These are phyloP conservation scores for Epinotia ramella DNA, from an alignment of 2,888 invertebrate species.

Conservation along the genomic window DNA sequence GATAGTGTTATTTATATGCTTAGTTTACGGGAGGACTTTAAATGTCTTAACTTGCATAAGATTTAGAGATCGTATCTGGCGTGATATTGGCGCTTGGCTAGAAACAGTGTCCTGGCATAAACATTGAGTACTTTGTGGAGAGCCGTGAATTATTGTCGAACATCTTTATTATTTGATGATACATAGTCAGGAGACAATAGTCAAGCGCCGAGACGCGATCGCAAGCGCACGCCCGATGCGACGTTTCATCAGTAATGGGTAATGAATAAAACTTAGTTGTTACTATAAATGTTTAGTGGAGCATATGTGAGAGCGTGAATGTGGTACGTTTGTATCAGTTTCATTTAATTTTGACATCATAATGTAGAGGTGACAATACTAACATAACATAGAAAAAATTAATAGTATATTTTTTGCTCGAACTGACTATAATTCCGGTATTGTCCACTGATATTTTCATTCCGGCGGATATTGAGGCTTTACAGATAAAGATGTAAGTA, in stretches of 20 bases:
- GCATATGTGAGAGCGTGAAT: constrained; percentile 80
- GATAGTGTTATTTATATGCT: constrained; percentile 84
- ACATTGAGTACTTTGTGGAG: constrained; percentile 15
- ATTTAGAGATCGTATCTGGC: constrained; percentile 73
- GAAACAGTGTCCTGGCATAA: constrained; percentile 48
- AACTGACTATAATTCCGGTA: constrained; percentile 53
- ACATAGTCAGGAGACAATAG: constrained; percentile 56
- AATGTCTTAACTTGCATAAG: constrained; percentile 78
- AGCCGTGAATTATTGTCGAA: background rate
- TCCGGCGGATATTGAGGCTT: constrained; percentile 65
- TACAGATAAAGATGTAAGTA: constrained; percentile 53
- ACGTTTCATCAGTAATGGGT: constrained; percentile 79
- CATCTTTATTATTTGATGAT: background rate
- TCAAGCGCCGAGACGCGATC: constrained; percentile 68
- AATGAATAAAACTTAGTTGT: constrained; percentile 81
- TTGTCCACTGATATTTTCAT: constrained; percentile 65
- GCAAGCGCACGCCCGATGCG: constrained; percentile 66
- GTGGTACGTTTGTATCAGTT: constrained; percentile 75
- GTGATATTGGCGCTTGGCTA: constrained; percentile 78
- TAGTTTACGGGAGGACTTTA: constrained; percentile 78
- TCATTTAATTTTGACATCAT: constrained; percentile 63
- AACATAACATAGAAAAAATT: constrained; percentile 52
- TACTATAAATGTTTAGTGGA: constrained; percentile 85
- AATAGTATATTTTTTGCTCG: constrained; percentile 46
- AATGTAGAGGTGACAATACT: constrained; percentile 62